Conservation (phyloP, 2,888 invertebrate genomes). For the Temnothorax unifasciatus region DNA sequence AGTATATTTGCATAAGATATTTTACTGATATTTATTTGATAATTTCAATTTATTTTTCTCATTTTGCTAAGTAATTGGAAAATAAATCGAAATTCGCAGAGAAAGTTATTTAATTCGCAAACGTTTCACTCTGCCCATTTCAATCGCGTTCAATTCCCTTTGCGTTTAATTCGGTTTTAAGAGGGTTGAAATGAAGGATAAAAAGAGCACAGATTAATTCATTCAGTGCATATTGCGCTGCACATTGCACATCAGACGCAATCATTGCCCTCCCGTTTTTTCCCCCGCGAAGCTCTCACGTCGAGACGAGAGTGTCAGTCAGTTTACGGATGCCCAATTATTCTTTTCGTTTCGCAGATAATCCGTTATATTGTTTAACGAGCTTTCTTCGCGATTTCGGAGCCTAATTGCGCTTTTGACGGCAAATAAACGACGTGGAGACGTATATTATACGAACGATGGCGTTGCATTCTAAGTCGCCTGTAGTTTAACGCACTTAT, state of each 20-base stretch:
- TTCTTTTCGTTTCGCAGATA: neutral
- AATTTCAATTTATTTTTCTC: neutral
- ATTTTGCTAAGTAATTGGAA: neutral
- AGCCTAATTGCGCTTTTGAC: slow-evolving; percentile 8
- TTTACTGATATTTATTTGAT: slow-evolving; percentile 2
- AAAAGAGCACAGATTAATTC: slow-evolving; percentile 27
- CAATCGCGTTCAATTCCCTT: neutral
- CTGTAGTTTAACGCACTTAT: slow-evolving; percentile 36
- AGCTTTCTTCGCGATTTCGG: slow-evolving; percentile 13
- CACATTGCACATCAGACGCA: neutral
- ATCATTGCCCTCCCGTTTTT: neutral
- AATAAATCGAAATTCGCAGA: neutral
- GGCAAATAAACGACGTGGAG: slow-evolving; percentile 12
- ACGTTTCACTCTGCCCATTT: neutral
- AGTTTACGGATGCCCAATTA: neutral
- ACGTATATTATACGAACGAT: neutral
- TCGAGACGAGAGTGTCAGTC: neutral
- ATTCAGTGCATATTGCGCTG: neutral
- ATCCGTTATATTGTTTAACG: slow-evolving; percentile 26
- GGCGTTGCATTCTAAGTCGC: slow-evolving; percentile 36
- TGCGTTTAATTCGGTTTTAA: neutral
- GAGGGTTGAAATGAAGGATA: neutral
- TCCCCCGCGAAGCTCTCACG: neutral
- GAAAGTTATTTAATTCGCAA: neutral
- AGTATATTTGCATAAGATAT: neutral